Conservation (phyloP, 1,140 invertebrate species). For the Brachionus paranguensis region DNA sequence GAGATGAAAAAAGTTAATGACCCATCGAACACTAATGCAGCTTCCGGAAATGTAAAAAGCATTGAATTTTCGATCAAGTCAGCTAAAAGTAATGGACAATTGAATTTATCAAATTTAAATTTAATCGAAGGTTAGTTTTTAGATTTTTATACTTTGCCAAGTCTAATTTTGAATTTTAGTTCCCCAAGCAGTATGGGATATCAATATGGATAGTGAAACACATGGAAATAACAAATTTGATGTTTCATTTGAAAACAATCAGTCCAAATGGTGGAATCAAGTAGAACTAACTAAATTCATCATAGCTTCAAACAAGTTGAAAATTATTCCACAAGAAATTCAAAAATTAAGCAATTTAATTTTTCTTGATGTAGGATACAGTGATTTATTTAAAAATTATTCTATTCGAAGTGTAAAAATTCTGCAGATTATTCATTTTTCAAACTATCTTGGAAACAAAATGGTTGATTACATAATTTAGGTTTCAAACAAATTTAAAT, state of each 20-base stretch:
- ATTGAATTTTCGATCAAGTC: conserved; percentile 62
- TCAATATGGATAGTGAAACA: conserved; percentile 66
- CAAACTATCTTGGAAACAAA: too few relatives aligned
- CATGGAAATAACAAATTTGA: background rate
- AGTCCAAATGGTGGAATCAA: conserved; percentile 77
- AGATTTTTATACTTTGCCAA: background rate
- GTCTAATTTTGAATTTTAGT: conserved; percentile 60
- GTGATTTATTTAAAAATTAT: background rate
- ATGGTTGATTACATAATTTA: too few relatives aligned
- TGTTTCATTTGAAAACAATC: conserved; percentile 50
- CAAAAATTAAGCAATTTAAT: conserved; percentile 65
- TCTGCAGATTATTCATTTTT: too few relatives aligned
- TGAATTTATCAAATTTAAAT: conserved; percentile 70
- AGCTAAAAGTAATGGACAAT: conserved; percentile 68
- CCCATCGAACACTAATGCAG: conserved; percentile 25
- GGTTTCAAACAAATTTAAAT: too few relatives aligned
- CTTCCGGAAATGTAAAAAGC: conserved; percentile 41
- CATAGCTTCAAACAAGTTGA: conserved; percentile 71
- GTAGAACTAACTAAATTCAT: conserved; percentile 70
- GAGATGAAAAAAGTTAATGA: background rate
- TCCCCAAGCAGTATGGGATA: conserved; percentile 71
- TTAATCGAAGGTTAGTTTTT: conserved; percentile 64
- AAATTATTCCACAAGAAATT: conserved; percentile 64
- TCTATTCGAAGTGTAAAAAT: too few relatives aligned
- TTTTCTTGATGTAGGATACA: conserved; percentile 64